A percentile compares a stretch with the other conserved stretches of the same genome.
Conservation (phyloP, 53 echinoderm and acorn worm genomes). For the Temnopleurus reevesii region DNA sequence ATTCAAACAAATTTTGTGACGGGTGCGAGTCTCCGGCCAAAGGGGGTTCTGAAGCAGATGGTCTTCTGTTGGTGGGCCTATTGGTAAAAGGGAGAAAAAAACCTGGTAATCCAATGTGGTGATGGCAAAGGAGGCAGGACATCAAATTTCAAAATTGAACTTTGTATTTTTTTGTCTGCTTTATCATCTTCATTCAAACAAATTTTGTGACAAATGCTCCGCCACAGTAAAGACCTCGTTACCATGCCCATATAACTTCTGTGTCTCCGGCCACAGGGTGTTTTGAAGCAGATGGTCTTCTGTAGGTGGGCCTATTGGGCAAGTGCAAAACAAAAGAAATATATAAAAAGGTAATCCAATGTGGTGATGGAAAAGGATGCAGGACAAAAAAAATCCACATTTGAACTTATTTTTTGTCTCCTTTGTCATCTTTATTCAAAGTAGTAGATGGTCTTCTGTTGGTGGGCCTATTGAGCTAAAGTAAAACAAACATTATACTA, state of each 20-base stretch:
- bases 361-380: no score
- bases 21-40: slow-evolving; percentile 95
- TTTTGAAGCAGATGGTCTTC: slow-evolving; percentile 97
- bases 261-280: slow-evolving; percentile 96
- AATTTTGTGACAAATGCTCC: slow-evolving; percentile 71
- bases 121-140: no score
- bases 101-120: no score
- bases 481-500: no score
- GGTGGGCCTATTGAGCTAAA: slow-evolving; percentile 74
- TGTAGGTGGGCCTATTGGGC: slow-evolving; percentile 80
- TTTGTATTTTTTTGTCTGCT: no score
- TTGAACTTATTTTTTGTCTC: no score
- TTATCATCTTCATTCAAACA: slow-evolving; percentile 91
- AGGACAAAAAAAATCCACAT: no score
- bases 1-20: slow-evolving; percentile 73
- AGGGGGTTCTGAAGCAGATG: slow-evolving; percentile 91
- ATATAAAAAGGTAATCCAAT: no score
- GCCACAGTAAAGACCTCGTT: slow-evolving; percentile 91
- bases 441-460: slow-evolving; percentile 96
- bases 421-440: no score
- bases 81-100: not conserved
- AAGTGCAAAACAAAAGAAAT: no score
- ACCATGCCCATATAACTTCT: slow-evolving; percentile 97
- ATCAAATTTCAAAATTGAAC: no score
- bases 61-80: slow-evolving; percentile 93